Conservation (phyloP, 2,888 invertebrate species). For the Prosopocoilus inquinatus region DNA sequence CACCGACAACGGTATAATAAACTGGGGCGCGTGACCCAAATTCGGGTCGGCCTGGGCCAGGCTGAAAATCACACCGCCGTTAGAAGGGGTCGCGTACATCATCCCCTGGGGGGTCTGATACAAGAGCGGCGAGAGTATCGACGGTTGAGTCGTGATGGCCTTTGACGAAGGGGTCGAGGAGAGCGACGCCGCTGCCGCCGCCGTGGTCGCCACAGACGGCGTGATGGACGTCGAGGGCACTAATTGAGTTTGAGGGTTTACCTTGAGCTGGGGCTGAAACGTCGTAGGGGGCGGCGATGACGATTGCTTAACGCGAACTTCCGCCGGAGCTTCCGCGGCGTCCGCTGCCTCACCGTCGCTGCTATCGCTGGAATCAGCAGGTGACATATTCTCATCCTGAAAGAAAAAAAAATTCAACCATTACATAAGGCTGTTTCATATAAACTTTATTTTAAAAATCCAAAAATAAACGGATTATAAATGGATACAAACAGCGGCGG, state of each 20-base stretch:
- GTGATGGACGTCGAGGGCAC: slow-evolving; percentile 8
- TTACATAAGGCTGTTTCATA: no score
- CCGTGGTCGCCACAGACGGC: slow-evolving; percentile 4
- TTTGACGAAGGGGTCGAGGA: slow-evolving; percentile 11
- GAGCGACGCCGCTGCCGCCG: slow-evolving; percentile 7
- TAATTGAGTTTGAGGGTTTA: slow-evolving; percentile 11
- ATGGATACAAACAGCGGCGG: no score
- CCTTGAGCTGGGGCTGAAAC: slow-evolving; percentile 29
- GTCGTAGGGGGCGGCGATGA: slow-evolving; percentile 12
- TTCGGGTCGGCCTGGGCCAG: slow-evolving; percentile 44
- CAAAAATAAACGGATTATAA: no score
- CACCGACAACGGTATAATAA: slow-evolving; percentile 70
- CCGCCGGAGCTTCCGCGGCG: slow-evolving; percentile 27
- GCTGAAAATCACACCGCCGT: slow-evolving; percentile 51
- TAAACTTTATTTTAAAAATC: no score
- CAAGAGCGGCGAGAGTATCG: slow-evolving; percentile 39
- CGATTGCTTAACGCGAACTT: background rate
- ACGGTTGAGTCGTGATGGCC: slow-evolving; percentile 26
- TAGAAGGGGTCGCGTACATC: slow-evolving; percentile 52
- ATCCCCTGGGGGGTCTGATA: slow-evolving; percentile 52
- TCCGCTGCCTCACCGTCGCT: slow-evolving; percentile 45
- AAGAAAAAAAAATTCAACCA: slow-evolving; percentile 29
- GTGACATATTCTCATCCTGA: slow-evolving; percentile 49
- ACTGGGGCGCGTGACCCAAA: slow-evolving; percentile 56
- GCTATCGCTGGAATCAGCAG: slow-evolving; percentile 45